phyloP scores from a whole-genome alignment of 2,113 vertebrate species.

The Sciurus niger region DNA sequence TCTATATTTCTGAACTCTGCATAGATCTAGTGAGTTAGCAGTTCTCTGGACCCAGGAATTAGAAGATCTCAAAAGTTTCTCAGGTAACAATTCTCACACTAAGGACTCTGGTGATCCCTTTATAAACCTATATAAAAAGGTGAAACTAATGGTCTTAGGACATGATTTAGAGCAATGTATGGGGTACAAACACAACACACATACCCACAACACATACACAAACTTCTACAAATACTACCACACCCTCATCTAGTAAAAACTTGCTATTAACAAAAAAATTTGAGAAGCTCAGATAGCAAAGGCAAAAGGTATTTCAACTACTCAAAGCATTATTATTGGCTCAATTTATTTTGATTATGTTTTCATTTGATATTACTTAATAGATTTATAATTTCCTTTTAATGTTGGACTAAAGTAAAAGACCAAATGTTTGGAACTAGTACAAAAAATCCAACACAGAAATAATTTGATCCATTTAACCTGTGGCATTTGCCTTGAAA shows the following conservation, averaged over 20 bases:
- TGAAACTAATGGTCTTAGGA: neutral
- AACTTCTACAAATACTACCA: neutral
- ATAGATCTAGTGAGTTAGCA: neutral
- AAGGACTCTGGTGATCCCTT: neutral
- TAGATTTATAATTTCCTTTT: conserved; percentile 39
- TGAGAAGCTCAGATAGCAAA: neutral
- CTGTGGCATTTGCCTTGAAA: conserved; percentile 54
- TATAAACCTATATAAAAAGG: neutral
- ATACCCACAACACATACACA: neutral
- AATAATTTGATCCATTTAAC: conserved; percentile 60
- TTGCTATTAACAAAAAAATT: neutral
- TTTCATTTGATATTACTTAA: conserved; percentile 51
- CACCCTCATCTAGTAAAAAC: neutral
- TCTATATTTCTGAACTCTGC: neutral
- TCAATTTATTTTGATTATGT: neutral
- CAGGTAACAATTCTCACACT: neutral
- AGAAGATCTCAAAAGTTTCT: neutral
- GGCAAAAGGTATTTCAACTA: neutral
- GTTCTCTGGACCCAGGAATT: neutral
- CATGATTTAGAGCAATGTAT: conserved; percentile 36
- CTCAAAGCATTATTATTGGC: neutral
- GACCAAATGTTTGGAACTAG: conserved; percentile 38
- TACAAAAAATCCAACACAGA: conserved; percentile 52
- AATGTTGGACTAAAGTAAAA: conserved; percentile 4
- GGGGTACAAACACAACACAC: neutral